phyloP scores from a whole-genome alignment of 2,888 invertebrate genomes.

The Smittia sp. region DNA sequence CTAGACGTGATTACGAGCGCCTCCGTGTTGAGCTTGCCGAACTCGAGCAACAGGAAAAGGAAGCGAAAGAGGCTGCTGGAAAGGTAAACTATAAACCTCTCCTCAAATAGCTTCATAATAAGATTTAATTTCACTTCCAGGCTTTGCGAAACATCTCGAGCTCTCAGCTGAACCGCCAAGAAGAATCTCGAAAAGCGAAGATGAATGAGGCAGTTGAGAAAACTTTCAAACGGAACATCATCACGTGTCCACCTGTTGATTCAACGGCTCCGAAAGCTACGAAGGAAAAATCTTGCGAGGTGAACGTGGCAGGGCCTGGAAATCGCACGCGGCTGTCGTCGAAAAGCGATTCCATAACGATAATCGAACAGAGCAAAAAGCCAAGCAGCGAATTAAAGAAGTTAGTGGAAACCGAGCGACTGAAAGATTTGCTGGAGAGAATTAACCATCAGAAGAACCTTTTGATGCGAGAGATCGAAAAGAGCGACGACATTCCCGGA shows the following conservation, averaged over 20 bases:
- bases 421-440: constrained; percentile 49
- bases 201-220: constrained; percentile 58
- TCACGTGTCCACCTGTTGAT: constrained; percentile 49
- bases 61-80: constrained; percentile 1
- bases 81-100: background rate
- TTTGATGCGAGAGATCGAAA: constrained; percentile 47
- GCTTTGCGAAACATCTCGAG: constrained; percentile 50
- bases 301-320: background rate
- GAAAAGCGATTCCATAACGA: background rate
- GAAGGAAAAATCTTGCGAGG: background rate
- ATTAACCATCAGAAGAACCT: constrained; percentile 51
- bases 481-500: constrained; percentile 34
- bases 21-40: constrained; percentile 55
- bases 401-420: constrained; percentile 24
- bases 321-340: background rate
- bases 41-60: constrained; percentile 50
- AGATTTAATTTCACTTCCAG: background rate
- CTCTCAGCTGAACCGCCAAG: constrained; percentile 53
- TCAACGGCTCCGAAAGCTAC: background rate
- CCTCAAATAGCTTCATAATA: background rate
- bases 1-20: constrained; percentile 56
- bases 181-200: constrained; percentile 54
- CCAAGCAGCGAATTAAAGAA: constrained; percentile 3
- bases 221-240: constrained; percentile 49
- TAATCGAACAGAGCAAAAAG: background rate